phyloP scores from a whole-genome alignment of 2,888 invertebrate genomes.

The Calliopum simillimum region DNA sequence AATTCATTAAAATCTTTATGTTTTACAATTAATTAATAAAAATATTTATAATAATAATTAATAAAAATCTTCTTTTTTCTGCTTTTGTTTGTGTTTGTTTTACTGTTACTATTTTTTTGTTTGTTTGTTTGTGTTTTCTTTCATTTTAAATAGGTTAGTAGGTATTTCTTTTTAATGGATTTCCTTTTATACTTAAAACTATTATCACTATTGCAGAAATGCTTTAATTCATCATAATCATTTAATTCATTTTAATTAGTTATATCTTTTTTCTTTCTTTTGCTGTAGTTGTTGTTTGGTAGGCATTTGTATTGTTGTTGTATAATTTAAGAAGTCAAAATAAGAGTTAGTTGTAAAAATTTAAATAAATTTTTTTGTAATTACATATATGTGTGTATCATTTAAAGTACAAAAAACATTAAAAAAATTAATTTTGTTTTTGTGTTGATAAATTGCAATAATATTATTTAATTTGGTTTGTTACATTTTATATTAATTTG shows the following conservation, averaged over 20 bases:
- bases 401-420: constrained; percentile 42
- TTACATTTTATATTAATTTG: too few species aligned
- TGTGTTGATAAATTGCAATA: too few species aligned
- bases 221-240: constrained; percentile 30
- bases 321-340: constrained; percentile 5
- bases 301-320: constrained; percentile 43
- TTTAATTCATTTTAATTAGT: too few species aligned
- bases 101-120: constrained; percentile 41
- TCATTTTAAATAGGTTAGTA: constrained; percentile 43
- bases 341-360: neutral
- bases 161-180: constrained; percentile 41
- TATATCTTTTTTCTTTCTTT: constrained; percentile 37
- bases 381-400: too few species aligned
- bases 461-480: too few species aligned
- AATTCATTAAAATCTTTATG: neutral
- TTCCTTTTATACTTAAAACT: constrained; percentile 60
- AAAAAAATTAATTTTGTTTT: too few species aligned
- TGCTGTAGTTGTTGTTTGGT: constrained; percentile 41
- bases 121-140: constrained; percentile 41
- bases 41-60: neutral
- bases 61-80: constrained; percentile 1
- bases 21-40: neutral
- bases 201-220: constrained; percentile 68
- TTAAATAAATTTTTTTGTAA: constrained; percentile 31
- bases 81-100: constrained; percentile 38